Conservation (phyloP, 2,113 vertebrate species). For the Mola mola region DNA sequence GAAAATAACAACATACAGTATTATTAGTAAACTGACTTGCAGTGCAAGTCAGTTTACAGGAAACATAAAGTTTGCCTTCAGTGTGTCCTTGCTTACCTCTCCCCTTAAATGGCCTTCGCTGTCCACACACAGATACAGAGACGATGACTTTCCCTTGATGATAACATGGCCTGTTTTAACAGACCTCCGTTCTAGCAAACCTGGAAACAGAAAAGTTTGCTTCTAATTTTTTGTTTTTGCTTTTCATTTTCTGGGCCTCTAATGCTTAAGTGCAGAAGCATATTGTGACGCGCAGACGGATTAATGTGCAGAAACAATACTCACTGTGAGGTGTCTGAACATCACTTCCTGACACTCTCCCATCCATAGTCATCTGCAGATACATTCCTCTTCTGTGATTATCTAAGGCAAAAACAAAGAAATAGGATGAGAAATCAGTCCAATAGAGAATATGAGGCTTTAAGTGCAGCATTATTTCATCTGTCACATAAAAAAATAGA, state of each 20-base stretch:
- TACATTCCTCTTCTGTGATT: constrained; percentile 75
- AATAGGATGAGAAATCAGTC: constrained; percentile 4
- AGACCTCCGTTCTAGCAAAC: constrained; percentile 77
- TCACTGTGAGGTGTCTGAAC: constrained; percentile 68
- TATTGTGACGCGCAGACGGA: neutral
- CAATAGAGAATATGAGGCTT: neutral
- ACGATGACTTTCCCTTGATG: constrained; percentile 68
- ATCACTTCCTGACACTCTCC: constrained; percentile 70
- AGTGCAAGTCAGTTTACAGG: neutral
- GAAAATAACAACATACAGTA: neutral
- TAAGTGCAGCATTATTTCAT: neutral
- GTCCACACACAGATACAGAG: constrained; percentile 78
- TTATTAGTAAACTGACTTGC: neutral
- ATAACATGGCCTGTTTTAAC: constrained; percentile 66
- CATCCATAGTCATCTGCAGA: constrained; percentile 75
- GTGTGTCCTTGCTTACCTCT: constrained; percentile 62
- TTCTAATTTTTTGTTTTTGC: neutral
- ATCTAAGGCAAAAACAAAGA: constrained; percentile 54
- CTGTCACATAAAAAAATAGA: constrained; percentile 6
- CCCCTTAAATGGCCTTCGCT: constrained; percentile 67
- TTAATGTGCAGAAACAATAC: constrained; percentile 40
- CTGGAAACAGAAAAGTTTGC: constrained; percentile 54
- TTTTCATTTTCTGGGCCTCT: neutral
- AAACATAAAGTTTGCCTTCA: neutral
- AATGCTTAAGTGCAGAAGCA: neutral